A percentile compares a stretch with the other conserved stretches of the same genome.
Conservation (phyloP, 2,888 invertebrate species). For the Drosophila mimica region DNA sequence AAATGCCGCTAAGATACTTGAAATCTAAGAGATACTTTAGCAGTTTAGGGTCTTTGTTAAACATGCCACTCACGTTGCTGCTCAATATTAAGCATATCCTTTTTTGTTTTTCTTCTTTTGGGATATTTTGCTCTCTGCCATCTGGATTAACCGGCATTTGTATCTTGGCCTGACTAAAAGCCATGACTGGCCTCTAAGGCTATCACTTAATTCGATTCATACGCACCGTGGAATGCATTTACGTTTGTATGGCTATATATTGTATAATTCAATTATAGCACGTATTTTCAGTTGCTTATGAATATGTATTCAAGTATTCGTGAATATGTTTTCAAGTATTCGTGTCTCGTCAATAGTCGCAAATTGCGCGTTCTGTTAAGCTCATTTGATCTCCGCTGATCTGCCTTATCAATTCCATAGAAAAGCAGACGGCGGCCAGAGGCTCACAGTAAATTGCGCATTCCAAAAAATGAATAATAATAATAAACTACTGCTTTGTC, state of each 20-base stretch:
- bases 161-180: slow-evolving; percentile 11
- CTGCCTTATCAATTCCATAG: slow-evolving; percentile 43
- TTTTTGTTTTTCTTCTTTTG: slow-evolving; percentile 14
- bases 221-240: slow-evolving; percentile 26
- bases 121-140: not conserved
- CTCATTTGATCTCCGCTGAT: slow-evolving; percentile 58
- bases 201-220: slow-evolving; percentile 18
- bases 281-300: slow-evolving; percentile 17
- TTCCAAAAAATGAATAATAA: slow-evolving; percentile 32
- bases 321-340: too few relatives aligned
- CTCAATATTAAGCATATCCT: slow-evolving; percentile 37
- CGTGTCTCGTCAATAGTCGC: slow-evolving; percentile 50
- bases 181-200: slow-evolving; percentile 10
- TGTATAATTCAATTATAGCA: slow-evolving; percentile 14
- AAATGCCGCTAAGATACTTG: slow-evolving; percentile 14
- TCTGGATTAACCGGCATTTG: slow-evolving; percentile 55
- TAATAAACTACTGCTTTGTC: not conserved
- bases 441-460: slow-evolving; percentile 58
- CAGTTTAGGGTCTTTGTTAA: slow-evolving; percentile 8
- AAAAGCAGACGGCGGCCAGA: slow-evolving; percentile 19
- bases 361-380: slow-evolving; percentile 54
- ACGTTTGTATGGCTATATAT: not conserved
- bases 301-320: slow-evolving; percentile 23
- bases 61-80: slow-evolving; percentile 57
- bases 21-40: slow-evolving; percentile 2